Conservation (phyloP, 1,140 invertebrate genomes). For the honey bee (Apis mellifera) region DNA sequence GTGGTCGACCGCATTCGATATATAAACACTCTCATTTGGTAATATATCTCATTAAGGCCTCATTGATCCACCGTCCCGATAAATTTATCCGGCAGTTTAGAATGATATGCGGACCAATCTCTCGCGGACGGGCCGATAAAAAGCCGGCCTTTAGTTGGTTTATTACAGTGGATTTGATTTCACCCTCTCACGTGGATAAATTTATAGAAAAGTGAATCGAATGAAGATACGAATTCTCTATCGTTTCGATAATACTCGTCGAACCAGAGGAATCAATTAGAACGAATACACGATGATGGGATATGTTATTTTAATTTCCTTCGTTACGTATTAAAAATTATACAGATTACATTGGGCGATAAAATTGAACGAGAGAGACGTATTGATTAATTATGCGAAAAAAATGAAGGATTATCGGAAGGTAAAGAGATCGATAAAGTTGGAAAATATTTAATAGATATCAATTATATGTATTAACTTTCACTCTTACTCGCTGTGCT, state of each 20-base stretch:
- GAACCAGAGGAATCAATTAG: background rate
- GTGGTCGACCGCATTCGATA: slow-evolving; percentile 43
- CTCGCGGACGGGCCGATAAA: slow-evolving; percentile 19
- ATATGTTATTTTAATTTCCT: too few relatives aligned
- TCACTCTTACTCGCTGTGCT: too few relatives aligned
- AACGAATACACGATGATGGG: background rate
- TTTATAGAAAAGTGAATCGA: slow-evolving; percentile 35
- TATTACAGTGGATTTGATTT: slow-evolving; percentile 13
- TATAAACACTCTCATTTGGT: slow-evolving; percentile 53
- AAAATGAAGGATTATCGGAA: too few relatives aligned
- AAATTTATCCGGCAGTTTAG: slow-evolving; percentile 45
- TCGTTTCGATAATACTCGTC: background rate
- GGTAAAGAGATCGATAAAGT: too few relatives aligned
- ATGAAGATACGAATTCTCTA: background rate
- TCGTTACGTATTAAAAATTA: too few relatives aligned
- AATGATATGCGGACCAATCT: slow-evolving; percentile 38
- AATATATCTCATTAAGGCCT: slow-evolving; percentile 56
- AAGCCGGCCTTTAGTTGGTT: slow-evolving; percentile 26
- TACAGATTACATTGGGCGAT: too few relatives aligned
- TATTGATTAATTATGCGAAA: too few relatives aligned
- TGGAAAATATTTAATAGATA: too few relatives aligned
- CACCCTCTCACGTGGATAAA: background rate
- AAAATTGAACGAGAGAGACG: too few relatives aligned
- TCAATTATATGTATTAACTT: too few relatives aligned
- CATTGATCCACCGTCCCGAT: slow-evolving; percentile 48